Conservation (phyloP, 2,797 vertebrate genomes). For the Enteromius afrohamiltoni region DNA sequence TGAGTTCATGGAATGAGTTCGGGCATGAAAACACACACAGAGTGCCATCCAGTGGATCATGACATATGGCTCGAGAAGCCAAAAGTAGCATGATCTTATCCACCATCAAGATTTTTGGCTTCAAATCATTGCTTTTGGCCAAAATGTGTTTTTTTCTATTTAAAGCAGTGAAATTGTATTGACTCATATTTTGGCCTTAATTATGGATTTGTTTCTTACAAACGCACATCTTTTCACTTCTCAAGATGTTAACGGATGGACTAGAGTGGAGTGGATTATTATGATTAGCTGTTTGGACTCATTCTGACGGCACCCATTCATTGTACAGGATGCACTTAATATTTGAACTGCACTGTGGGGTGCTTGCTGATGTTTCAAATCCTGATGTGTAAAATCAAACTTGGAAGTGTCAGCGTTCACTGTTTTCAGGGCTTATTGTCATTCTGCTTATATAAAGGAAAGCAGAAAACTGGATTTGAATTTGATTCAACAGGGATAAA, state of each 20-base stretch:
- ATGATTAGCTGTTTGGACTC: background rate
- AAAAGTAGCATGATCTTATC: background rate
- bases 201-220: background rate
- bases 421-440: background rate
- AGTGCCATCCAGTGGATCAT: no score
- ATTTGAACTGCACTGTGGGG: background rate
- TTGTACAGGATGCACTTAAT: background rate
- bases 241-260: background rate
- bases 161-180: background rate
- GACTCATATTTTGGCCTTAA: background rate
- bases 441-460: conserved; percentile 1
- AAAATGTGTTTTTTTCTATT: background rate
- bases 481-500: background rate
- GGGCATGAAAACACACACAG: no score
- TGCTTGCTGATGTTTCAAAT: background rate
- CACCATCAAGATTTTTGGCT: background rate
- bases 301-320: background rate
- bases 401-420: background rate
- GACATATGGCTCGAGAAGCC: background rate
- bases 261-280: background rate
- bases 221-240: background rate
- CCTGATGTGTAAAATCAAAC: background rate
- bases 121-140: background rate
- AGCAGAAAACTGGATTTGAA: background rate
- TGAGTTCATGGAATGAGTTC: no score